Base-by-base conservation (phyloP, 92 coral and sea anemone species). In the Hydrozoanthus gracilis region DNA sequence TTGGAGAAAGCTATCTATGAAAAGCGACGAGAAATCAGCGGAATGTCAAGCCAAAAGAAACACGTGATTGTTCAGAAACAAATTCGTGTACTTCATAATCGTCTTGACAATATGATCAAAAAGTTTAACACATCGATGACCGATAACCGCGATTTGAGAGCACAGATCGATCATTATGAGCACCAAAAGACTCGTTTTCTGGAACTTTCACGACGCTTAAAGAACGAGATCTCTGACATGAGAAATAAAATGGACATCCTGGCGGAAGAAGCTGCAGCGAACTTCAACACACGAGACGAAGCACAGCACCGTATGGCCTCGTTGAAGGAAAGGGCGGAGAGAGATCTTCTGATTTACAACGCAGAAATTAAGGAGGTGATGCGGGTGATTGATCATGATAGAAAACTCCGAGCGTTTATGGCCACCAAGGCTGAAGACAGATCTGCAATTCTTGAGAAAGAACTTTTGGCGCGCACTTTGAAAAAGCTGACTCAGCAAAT, bases 281-380 rank as follows among this genome's bases (percentile, higher is more conserved):
- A 95, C 73, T 95, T 90, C 45, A 90, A 90, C 74, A 91, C 94
- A 14, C 86, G 99, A 65, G 99, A 97, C 17, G 99, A 97, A 58
- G 99, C 99, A 2, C 99, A 95, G 54, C 98, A 97, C 67, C 91
- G 99, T 20, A 95, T 97, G 98, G 93, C 95, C 8, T 90, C 95
- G 3, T 77, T 97, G 44, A 89, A 94, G 16, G 99, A 97, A 82
- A 93, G 98, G 62, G 95, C 93, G 4, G 99, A 95, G 45, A 89
- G 99, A 16, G 99, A 97, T n/a, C 90, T 93, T n/a, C 87, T 96
- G 16, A 58, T 89, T 51, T 92, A 90, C 80, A 93, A 92, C 83
- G 87, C 78, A 61, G 98, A 97, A 67, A 83, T 97, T 73, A 97
- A 97, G 82, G 98, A 97, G 56, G 95, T 97, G 20, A 85, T 92